Evolutionary conservation across 2,888 invertebrate genomes (phyloP), one percentile per base, ranked within the genome.

Genomic region (Microplitis deprimator): DNA sequence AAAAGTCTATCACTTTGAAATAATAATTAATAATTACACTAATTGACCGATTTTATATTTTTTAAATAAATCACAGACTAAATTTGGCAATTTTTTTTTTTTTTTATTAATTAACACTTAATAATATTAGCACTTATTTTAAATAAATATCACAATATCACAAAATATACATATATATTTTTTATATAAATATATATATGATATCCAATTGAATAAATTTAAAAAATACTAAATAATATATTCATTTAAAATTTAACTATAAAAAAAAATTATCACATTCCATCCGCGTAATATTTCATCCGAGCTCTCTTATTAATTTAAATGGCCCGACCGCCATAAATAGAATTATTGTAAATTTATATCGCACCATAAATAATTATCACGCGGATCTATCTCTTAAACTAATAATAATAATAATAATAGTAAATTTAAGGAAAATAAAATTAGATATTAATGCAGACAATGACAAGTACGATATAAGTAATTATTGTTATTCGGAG

Each of bases 311-410:
- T 77, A 73, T 75, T 39, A 80, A 81, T 80, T 82, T 79, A 79
- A 81, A 81, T 79, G 81, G 77, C 80, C 79, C 82, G 80, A 82
- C 81, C 77, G 81, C 80, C 80, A 77, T 79, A 77, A 76, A 79
- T 78, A 79, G 78, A 77, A 79, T 77, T 77, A 73, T 39, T 40
- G 67, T 8, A 61, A 17, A 20, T 39, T 60, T 10, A 41, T 62
- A 40, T 40, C 40, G 29, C 29, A 29, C 29, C 29, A 29, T 29
- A 29, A 29, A 29, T 29, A 29, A 4, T 29, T 29, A 29, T 29
- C 3, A 29, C 29, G 29, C 29, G 29, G 29, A 29, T 29, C 29
- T 20, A 20, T 2, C 20, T 29, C 3, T 29, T 29, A 4, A 29
- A 4, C 0, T 29, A 29, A 29, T 29, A 29, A 29, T 29, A 29